Evolutionary conservation across 2,113 vertebrate species (phyloP).

Genomic region (Coryphaenoides rupestris): DNA sequence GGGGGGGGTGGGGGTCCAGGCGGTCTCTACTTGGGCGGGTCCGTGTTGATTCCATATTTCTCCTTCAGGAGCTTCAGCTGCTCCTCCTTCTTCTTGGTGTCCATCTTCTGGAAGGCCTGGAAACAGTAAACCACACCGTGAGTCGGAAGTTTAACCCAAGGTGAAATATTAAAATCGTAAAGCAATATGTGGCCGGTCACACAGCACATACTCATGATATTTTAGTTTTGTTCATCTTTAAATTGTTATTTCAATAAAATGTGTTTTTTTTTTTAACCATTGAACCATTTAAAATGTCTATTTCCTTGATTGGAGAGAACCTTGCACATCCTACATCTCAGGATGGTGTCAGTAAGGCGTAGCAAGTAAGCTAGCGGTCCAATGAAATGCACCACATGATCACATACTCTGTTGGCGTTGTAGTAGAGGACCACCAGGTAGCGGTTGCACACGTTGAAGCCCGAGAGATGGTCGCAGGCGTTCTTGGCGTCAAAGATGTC

Average conservation of each 20-base stretch:
- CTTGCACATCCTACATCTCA: too few species aligned
- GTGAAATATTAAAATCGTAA: too few species aligned
- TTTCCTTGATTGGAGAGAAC: too few species aligned
- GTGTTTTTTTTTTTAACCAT: too few species aligned
- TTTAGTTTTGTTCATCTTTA: too few species aligned
- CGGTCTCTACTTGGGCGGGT: conserved; percentile 85
- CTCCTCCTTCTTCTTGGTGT: conserved; percentile 99
- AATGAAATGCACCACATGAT: not conserved
- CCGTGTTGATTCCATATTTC: conserved; percentile 98
- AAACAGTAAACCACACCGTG: not conserved
- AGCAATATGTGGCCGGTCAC: too few species aligned
- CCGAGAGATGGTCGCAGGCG: conserved; percentile 95
- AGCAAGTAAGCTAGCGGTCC: too few species aligned
- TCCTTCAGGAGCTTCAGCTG: conserved; percentile 97
- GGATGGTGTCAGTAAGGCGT: too few species aligned
- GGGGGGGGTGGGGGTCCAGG: not conserved
- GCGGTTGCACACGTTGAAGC: conserved; percentile 98
- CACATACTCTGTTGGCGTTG: conserved; percentile 92
- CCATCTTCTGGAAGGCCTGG: conserved; percentile 99
- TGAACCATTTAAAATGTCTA: too few species aligned
- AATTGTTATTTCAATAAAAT: too few species aligned
- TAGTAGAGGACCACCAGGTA: conserved; percentile 98
- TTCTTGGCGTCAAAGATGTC: conserved; percentile 99
- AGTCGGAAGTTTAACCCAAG: too few species aligned
- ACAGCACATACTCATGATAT: too few species aligned